Base-by-base conservation (phyloP, 2,113 vertebrate genomes). In the Tachysurus fulvidraco region DNA sequence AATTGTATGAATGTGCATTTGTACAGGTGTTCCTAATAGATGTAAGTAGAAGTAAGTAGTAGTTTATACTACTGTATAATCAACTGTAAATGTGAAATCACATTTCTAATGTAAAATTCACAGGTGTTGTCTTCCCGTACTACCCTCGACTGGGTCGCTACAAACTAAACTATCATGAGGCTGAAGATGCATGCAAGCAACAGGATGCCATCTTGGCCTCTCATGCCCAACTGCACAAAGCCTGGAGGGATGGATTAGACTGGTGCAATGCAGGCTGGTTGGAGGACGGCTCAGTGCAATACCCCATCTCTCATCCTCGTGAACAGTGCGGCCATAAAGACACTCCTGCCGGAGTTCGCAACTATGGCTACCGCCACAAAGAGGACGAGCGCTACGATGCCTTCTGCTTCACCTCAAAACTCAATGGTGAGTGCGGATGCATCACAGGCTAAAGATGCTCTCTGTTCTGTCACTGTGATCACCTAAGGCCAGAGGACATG, bases 211-310 rank as follows among this genome's bases (percentile, higher is more conserved):
- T 98, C 90, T 92, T 99, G 94, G 97, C 98, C 0, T 98, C 98
- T 0, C 97, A 97, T 4, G 94, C 96, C 9, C 98, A 99, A 87
- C 86, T 99, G 67, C 98, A 98, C 87, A 95, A 96, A 88, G 97
- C 98, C 41, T 99, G 97, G 97, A 93, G 96, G 86, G 96, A 97
- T 0, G 98, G 97, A 0, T 91, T 99, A 89, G 97, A 99, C 90
- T 98, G 98, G 98, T 99, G 98, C 93, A 98, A 98, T 17, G 98
- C 98, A 0, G 98, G 98, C 52, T 99, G 98, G 98, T 92, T 99
- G 90, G 93, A 97, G 46, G 98, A 99, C 1, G 97, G 97, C 74
- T 98, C 98, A 0, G 98, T 99, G 86, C 97, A 98, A 81, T 99
- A 99, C 30, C 98, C 98, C 2, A 97, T 98, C 91, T 93, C 96